These are phyloP conservation scores for Cantharis flavilabris DNA, from an alignment of 2,888 invertebrate species.

Conservation along the genomic window DNA sequence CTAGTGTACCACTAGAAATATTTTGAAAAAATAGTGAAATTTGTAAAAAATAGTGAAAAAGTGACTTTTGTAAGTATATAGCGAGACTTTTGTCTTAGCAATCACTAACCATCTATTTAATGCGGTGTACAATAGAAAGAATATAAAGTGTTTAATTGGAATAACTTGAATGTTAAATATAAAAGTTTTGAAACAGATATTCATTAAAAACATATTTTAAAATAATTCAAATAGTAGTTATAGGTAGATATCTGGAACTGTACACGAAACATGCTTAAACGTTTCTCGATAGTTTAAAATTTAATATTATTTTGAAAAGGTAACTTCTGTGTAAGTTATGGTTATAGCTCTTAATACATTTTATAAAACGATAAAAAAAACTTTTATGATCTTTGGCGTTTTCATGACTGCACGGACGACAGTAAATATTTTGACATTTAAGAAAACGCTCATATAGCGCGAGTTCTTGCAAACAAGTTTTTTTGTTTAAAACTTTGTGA, in stretches of 20 bases:
- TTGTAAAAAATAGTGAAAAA: no score
- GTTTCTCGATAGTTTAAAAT: not conserved
- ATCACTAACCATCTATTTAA: no score
- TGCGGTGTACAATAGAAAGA: no score
- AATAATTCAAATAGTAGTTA: not conserved
- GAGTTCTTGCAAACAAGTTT: not conserved
- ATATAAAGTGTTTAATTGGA: no score
- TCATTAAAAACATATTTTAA: not conserved
- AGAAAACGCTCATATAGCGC: conserved; percentile 16
- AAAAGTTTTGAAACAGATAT: not conserved
- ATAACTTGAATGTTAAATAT: not conserved
- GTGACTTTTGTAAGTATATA: no score
- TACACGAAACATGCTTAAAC: not conserved
- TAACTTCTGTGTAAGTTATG: not conserved
- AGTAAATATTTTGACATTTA: conserved; percentile 27
- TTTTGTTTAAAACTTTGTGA: not conserved
- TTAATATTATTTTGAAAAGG: not conserved
- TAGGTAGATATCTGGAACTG: not conserved
- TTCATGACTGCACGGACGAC: not conserved
- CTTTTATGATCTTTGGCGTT: conserved; percentile 1
- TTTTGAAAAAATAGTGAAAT: no score
- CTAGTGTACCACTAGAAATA: no score
- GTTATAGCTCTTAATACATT: conserved; percentile 1
- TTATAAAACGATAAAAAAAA: not conserved
- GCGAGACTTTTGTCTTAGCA: no score